phyloP scores from a whole-genome alignment of 2,113 vertebrate genomes.

The Rostratula benghalensis region DNA sequence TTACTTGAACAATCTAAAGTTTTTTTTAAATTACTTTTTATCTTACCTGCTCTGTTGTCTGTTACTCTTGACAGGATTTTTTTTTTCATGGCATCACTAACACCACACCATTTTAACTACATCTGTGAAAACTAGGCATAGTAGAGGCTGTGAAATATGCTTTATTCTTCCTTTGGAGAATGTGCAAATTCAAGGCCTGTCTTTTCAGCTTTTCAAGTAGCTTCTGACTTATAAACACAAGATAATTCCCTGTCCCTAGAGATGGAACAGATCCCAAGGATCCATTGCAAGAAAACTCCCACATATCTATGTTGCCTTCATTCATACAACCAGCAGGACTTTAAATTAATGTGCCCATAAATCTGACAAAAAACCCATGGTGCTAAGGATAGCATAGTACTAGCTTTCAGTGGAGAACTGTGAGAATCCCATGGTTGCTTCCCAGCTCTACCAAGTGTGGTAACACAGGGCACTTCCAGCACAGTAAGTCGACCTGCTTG shows the following conservation, averaged over 20 bases:
- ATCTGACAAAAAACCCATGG: background rate
- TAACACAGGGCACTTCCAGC: background rate
- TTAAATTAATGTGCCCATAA: background rate
- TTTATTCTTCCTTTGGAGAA: background rate
- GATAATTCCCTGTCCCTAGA: background rate
- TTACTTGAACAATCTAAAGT: background rate
- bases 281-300: background rate
- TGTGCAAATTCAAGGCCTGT: background rate
- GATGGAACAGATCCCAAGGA: background rate
- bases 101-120: background rate
- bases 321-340: background rate
- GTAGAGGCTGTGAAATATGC: background rate
- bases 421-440: background rate
- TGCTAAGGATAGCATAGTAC: background rate
- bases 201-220: background rate
- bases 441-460: background rate
- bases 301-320: accelerated
- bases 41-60: background rate
- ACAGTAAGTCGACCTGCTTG: background rate
- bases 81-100: background rate
- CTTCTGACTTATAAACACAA: background rate
- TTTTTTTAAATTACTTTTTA: background rate
- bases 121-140: background rate
- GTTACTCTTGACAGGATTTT: background rate
- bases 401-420: background rate